phyloP scores from a whole-genome alignment of 2,888 invertebrate species.

The Cyclophora punctaria region DNA sequence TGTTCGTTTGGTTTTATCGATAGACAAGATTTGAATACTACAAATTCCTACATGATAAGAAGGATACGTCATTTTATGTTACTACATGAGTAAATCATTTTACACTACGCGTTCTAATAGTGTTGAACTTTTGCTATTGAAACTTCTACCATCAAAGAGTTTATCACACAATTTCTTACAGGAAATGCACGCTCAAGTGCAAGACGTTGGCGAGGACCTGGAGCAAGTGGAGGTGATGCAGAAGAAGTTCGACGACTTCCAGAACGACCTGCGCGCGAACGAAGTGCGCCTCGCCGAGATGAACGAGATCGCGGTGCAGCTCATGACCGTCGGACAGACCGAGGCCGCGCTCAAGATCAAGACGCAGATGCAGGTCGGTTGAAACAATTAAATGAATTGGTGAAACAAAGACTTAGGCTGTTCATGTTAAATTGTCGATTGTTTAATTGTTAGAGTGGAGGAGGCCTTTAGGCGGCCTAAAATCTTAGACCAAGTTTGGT shows the following conservation, averaged over 20 bases:
- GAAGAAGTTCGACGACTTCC: constrained; percentile 99
- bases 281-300: constrained; percentile 98
- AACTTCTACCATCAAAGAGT: neutral
- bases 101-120: too few relatives aligned
- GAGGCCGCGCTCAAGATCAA: constrained; percentile 99
- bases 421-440: too few relatives aligned
- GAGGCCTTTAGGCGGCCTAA: too few relatives aligned
- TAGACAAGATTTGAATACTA: too few relatives aligned
- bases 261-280: constrained; percentile 96
- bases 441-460: too few relatives aligned
- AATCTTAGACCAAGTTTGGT: too few relatives aligned
- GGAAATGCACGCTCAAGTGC: constrained; percentile 97
- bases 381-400: neutral
- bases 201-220: constrained; percentile 97
- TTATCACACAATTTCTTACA: constrained; percentile 24
- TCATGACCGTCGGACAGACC: constrained; percentile 97
- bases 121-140: too few relatives aligned
- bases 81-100: too few relatives aligned
- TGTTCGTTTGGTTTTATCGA: too few relatives aligned
- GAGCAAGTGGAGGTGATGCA: constrained; percentile 99
- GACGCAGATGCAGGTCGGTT: constrained; percentile 91
- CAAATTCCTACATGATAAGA: too few relatives aligned
- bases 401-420: too few relatives aligned
- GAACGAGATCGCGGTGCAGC: constrained; percentile 98
- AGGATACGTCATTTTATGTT: too few relatives aligned